A percentile compares a stretch with the other conserved stretches of the same genome.
These are phyloP conservation scores for Tuberolachnus salignus DNA, from an alignment of 2,888 invertebrate species.

Conservation along the genomic window DNA sequence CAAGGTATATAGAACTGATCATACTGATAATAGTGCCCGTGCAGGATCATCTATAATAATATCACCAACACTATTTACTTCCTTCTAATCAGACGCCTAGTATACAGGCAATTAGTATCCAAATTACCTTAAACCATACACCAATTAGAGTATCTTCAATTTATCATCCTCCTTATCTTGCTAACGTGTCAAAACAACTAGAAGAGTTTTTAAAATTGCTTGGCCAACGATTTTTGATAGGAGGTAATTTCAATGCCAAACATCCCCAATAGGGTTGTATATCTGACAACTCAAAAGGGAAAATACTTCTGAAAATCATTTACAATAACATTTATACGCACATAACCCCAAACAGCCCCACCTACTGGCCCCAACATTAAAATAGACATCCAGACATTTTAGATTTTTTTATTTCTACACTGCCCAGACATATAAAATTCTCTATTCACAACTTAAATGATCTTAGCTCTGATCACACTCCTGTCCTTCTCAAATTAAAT, in stretches of 20 bases:
- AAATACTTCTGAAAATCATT: background rate
- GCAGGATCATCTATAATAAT: no score
- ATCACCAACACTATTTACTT: background rate
- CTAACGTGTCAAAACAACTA: background rate
- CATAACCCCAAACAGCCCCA: conserved; percentile 1
- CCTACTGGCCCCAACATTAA: conserved; percentile 4
- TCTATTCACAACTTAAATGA: background rate
- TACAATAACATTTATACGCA: conserved; percentile 18
- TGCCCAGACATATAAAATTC: background rate
- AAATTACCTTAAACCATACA: background rate
- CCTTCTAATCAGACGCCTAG: background rate
- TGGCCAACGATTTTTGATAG: background rate
- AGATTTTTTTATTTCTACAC: conserved; percentile 7
- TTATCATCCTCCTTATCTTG: background rate
- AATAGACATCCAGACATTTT: background rate
- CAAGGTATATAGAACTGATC: no score
- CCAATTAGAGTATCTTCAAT: background rate
- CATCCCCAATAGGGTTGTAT: background rate
- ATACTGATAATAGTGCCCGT: no score
- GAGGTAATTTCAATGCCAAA: conserved; percentile 7
- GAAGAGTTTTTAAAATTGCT: background rate
- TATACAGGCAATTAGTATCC: background rate
- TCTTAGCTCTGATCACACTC: background rate
- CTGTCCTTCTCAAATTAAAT: background rate
- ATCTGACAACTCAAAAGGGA: background rate